Evolutionary conservation across 2,888 invertebrate genomes (phyloP).

Genomic region (Stegana nigrithorax): DNA sequence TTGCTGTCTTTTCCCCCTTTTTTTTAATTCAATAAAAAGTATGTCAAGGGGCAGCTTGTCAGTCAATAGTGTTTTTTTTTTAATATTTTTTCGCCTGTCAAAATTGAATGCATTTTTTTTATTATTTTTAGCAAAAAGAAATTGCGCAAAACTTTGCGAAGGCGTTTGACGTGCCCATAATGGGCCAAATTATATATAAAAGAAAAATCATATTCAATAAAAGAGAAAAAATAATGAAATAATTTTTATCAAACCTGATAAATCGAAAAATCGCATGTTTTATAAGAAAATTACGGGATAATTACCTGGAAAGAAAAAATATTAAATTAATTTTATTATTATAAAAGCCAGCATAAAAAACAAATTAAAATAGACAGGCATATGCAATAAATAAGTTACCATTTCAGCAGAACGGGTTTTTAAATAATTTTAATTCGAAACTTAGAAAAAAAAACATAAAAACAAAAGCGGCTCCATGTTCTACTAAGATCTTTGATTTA

Average conservation of each 20-base stretch:
- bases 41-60: constrained; percentile 61
- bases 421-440: too few species aligned
- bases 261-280: constrained; percentile 17
- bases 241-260: not conserved
- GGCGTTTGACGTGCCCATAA: constrained; percentile 4
- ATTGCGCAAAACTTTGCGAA: constrained; percentile 42
- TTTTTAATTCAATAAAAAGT: constrained; percentile 48
- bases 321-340: not conserved
- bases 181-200: constrained; percentile 16
- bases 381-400: too few species aligned
- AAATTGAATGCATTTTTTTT: constrained; percentile 35
- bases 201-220: too few species aligned
- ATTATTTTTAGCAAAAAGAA: constrained; percentile 37
- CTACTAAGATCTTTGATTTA: too few species aligned
- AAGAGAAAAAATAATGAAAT: too few species aligned
- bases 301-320: constrained; percentile 47
- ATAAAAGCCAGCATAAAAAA: not conserved
- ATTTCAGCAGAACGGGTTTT: too few species aligned
- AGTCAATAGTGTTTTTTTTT: constrained; percentile 36
- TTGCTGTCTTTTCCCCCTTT: too few species aligned
- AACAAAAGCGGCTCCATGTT: too few species aligned
- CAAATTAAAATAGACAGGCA: constrained; percentile 17
- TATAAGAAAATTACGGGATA: constrained; percentile 18
- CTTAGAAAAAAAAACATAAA: constrained; percentile 15
- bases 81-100: constrained; percentile 47